These are phyloP conservation scores for Cepphus grylle DNA, from an alignment of 2,113 vertebrate genomes.

Conservation along the genomic window DNA sequence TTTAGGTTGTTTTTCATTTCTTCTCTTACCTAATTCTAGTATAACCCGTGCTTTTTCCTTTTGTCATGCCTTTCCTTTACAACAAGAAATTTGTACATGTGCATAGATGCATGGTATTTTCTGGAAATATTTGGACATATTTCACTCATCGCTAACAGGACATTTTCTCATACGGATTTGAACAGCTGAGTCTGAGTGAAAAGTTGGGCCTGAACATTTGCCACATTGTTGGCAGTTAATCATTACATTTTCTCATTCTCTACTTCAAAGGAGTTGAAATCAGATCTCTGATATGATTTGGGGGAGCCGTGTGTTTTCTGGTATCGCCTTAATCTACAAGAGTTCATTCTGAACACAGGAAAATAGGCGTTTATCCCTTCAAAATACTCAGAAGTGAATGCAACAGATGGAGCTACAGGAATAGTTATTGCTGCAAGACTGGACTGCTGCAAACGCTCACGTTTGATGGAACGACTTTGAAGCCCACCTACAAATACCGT, in stretches of 20 bases:
- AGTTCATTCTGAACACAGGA: background rate
- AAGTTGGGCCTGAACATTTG: background rate
- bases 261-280: background rate
- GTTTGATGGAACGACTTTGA: background rate
- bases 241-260: background rate
- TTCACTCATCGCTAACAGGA: background rate
- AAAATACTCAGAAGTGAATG: background rate
- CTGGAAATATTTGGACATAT: background rate
- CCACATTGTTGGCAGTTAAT: background rate
- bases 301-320: background rate
- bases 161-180: background rate
- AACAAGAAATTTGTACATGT: background rate
- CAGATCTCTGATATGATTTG: background rate
- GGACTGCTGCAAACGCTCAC: background rate
- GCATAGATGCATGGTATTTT: background rate
- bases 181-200: background rate
- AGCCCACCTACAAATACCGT: background rate
- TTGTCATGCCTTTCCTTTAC: background rate
- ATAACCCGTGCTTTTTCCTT: background rate
- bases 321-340: background rate
- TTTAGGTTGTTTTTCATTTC: background rate
- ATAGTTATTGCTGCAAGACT: background rate
- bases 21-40: background rate
- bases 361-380: background rate
- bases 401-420: background rate